A percentile compares a stretch with the other conserved stretches of the same genome.
Conservation (phyloP, 1,140 invertebrate genomes). For the Orchestia grillus region DNA sequence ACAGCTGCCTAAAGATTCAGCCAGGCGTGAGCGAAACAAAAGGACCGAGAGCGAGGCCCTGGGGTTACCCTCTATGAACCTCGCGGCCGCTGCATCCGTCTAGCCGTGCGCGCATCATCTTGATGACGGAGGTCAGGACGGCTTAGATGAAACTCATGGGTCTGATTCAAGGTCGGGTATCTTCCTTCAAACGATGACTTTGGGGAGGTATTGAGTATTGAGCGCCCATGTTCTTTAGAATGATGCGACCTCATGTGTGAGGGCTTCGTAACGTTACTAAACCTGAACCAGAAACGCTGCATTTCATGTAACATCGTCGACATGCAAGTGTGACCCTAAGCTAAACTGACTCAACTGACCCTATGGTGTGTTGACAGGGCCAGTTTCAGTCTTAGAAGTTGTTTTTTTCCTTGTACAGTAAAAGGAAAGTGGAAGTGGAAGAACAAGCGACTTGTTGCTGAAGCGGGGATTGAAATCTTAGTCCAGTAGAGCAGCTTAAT, state of each 20-base stretch:
- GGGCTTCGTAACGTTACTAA: background rate
- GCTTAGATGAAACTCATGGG: background rate
- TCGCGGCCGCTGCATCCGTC: background rate
- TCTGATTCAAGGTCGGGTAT: background rate
- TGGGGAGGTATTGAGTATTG: background rate
- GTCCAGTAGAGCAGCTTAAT: no score
- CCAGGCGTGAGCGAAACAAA: conserved; percentile 53
- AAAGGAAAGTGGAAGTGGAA: no score
- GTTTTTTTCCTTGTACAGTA: no score
- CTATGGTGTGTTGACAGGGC: no score
- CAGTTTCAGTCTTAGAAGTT: no score
- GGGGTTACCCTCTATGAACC: conserved; percentile 9
- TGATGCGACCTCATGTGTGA: background rate
- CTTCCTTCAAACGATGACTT: background rate
- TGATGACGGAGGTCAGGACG: background rate
- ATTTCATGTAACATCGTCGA: background rate
- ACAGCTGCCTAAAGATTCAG: conserved; percentile 50
- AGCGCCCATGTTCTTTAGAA: background rate
- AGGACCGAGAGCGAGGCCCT: background rate
- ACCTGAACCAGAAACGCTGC: background rate
- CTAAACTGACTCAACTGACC: no score
- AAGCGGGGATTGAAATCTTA: no score
- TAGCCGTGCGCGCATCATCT: background rate
- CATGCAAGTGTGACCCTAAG: no score
- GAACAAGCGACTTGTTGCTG: no score